Evolutionary conservation across 2,888 invertebrate genomes (phyloP), one percentile per base, ranked within the genome.

Genomic region (Pandemis heparana): DNA sequence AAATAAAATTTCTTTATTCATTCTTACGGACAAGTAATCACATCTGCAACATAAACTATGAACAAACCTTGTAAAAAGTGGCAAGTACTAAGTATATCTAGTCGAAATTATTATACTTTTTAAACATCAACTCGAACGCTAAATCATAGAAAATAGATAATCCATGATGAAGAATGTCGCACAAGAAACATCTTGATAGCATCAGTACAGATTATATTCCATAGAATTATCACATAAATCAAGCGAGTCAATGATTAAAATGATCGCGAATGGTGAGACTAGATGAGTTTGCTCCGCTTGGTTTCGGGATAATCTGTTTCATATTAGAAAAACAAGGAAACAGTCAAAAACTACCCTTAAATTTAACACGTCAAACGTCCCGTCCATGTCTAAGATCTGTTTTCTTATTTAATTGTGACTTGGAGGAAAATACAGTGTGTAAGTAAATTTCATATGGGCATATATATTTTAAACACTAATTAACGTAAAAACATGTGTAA

Each of bases 191-290:
- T 85, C 89, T 90, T 87, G 89, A 91, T 91, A 89, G 86, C 85
- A 83, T 77, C 79, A 81, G 83, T 82, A 85, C 86, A 84, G 84
- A 86, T 84, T 76, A 77, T 84, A 88, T 87, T 84, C 87, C 83
- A 87, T 88, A 83, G 87, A 88, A 91, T 91, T 91, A 92, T 90
- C 87, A 87, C 91, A 93, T 94, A 92, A 94, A 93, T 94, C 93
- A 92, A 89, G 77, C 75, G 72, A 79, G 80, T 81, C 87, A 82
- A 89, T 92, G 92, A 92, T 93, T 93, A 92, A 93, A 56, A 90
- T 85, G 84, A 86, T 84, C 82, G 72, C 77, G 80, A 82, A 83
- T 86, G 88, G 89, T 86, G 86, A 87, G 87, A 79, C 79, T 62
- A 61, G 69, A 51, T n/a, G 51, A 53, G 38, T 65, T 41, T 51